Conservation (phyloP, 2,113 vertebrate species). For the Sigmodon hispidus region DNA sequence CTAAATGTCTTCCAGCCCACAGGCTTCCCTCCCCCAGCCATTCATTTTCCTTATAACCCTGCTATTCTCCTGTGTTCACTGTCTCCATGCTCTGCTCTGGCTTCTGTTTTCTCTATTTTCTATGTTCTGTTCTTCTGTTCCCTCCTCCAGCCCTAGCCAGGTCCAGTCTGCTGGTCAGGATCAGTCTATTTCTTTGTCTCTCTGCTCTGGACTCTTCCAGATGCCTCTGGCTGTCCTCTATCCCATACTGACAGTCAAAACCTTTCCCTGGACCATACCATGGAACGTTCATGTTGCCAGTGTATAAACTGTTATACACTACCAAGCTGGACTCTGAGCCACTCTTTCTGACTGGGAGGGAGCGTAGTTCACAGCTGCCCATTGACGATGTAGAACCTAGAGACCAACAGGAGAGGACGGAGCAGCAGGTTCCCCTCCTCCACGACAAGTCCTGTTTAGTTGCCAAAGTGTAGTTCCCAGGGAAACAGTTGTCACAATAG, state of each 20-base stretch:
- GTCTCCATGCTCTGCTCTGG: background rate
- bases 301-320: background rate
- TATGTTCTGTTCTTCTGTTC: background rate
- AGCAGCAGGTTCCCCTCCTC: no score
- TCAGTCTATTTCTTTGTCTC: background rate
- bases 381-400: background rate
- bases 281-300: background rate
- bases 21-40: background rate
- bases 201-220: background rate
- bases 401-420: background rate
- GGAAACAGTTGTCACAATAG: background rate
- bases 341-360: background rate
- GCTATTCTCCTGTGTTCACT: background rate
- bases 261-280: background rate
- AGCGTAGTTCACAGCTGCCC: background rate
- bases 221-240: background rate
- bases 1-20: background rate
- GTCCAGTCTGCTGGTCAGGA: background rate
- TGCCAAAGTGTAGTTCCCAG: background rate
- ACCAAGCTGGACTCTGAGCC: background rate
- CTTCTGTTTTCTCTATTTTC: background rate
- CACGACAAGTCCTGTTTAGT: background rate
- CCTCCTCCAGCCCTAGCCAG: background rate
- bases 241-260: background rate
- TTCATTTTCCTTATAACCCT: background rate